Conservation (phyloP, 2,797 vertebrate species). For the Knipowitschia caucasica region DNA sequence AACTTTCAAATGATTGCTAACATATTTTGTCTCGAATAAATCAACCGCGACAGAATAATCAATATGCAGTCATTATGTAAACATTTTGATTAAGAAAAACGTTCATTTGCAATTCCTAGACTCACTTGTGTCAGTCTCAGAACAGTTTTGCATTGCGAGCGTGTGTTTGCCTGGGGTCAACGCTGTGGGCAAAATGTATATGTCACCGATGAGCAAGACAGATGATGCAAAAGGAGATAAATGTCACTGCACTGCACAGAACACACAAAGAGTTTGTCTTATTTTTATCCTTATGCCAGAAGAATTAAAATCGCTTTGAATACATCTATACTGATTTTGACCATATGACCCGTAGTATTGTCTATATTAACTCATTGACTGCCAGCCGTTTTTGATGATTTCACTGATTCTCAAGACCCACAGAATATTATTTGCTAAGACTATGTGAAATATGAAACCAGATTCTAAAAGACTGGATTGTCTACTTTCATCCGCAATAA, state of each 20-base stretch:
- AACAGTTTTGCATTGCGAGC: conserved; percentile 15
- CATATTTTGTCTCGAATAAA: neutral
- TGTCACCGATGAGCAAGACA: conserved; percentile 26
- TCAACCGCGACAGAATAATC: neutral
- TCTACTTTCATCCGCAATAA: too few species aligned
- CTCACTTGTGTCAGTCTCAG: conserved; percentile 15
- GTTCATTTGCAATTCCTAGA: neutral
- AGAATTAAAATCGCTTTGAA: neutral
- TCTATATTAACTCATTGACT: too few species aligned
- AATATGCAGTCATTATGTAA: neutral
- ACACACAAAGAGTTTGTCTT: neutral
- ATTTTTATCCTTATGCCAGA: neutral
- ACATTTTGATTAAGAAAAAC: neutral
- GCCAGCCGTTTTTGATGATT: too few species aligned
- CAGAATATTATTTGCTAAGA: too few species aligned
- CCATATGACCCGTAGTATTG: too few species aligned
- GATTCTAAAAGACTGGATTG: too few species aligned
- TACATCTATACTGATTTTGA: neutral
- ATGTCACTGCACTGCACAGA: conserved; percentile 11
- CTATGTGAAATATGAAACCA: too few species aligned
- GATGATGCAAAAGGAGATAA: conserved; percentile 18
- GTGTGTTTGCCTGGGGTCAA: conserved; percentile 18
- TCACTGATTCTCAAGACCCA: too few species aligned
- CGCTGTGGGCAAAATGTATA: conserved; percentile 22
- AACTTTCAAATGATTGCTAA: neutral